These are phyloP conservation scores for Drosophila insularis DNA, from an alignment of 1,140 invertebrate genomes.

Conservation along the genomic window DNA sequence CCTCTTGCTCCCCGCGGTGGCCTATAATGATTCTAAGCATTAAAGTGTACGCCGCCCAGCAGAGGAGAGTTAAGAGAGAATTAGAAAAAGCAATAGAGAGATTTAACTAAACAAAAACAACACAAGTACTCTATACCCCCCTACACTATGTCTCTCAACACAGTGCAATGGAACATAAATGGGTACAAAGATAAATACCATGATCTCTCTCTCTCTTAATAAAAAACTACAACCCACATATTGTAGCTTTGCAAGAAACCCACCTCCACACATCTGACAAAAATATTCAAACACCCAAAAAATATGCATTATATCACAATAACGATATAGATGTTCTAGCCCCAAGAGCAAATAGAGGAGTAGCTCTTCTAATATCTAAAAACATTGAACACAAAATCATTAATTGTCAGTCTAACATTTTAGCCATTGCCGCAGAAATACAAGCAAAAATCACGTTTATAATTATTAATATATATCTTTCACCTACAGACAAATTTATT, in stretches of 20 bases:
- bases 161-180: conserved; percentile 10
- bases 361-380: conserved; percentile 1
- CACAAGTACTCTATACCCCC: background rate
- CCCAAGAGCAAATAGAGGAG: conserved; percentile 5
- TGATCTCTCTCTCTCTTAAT: conserved; percentile 13
- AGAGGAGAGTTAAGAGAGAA: background rate
- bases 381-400: conserved; percentile 11
- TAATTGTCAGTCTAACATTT: background rate
- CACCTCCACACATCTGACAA: background rate
- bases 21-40: conserved; percentile 12
- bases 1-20: background rate
- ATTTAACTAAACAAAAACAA: background rate
- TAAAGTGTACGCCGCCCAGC: background rate
- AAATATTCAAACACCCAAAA: background rate
- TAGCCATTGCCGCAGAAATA: conserved; percentile 2
- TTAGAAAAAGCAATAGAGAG: background rate
- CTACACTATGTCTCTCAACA: conserved; percentile 10
- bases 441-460: background rate
- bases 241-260: too few relatives aligned
- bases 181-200: conserved; percentile 10
- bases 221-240: conserved; percentile 3
- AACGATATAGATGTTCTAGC: conserved; percentile 9
- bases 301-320: background rate
- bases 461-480: conserved; percentile 10
- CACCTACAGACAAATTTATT: conserved; percentile 12